phyloP scores from a whole-genome alignment of 1,140 invertebrate genomes.

The Thaumatotibia leucotreta region DNA sequence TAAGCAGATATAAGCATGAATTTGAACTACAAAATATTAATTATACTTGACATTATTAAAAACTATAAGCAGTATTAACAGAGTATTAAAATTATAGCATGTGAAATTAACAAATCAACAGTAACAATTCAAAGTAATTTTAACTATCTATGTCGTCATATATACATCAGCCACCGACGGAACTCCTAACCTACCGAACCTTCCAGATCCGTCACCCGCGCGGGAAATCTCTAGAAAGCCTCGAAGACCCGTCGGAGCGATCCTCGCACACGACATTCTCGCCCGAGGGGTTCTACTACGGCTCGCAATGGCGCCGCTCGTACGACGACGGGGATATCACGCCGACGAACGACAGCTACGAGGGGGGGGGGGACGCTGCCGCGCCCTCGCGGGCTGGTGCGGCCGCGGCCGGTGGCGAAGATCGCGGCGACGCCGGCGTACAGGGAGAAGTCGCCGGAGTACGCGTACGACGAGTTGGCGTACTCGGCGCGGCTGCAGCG shows the following conservation, averaged over 20 bases:
- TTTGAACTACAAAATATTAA: not conserved
- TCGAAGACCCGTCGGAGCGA: constrained; percentile 83
- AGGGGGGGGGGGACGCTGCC: constrained; percentile 90
- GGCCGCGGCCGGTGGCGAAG: constrained; percentile 91
- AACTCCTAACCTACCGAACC: not conserved
- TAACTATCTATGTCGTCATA: constrained; percentile 7
- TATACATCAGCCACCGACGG: no score
- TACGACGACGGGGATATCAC: constrained; percentile 94
- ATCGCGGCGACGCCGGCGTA: constrained; percentile 81
- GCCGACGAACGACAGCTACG: constrained; percentile 88
- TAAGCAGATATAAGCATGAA: constrained; percentile 8
- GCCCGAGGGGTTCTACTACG: constrained; percentile 76
- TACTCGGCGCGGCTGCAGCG: constrained; percentile 67
- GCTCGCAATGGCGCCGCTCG: constrained; percentile 84
- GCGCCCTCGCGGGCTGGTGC: constrained; percentile 87
- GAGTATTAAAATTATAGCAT: not conserved
- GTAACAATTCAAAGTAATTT: not conserved
- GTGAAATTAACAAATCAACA: not conserved
- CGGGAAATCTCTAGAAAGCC: constrained; percentile 89
- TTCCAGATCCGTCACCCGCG: constrained; percentile 82
- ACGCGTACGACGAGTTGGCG: constrained; percentile 72
- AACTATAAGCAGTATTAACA: not conserved
- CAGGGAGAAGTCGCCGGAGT: constrained; percentile 77
- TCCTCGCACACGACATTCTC: constrained; percentile 81
- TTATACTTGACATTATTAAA: not conserved